Percentiles rank a stretch among this genome's conserved stretches.
These are phyloP conservation scores for Bufo gargarizans DNA, from an alignment of 2,113 vertebrate species.

Conservation along the genomic window DNA sequence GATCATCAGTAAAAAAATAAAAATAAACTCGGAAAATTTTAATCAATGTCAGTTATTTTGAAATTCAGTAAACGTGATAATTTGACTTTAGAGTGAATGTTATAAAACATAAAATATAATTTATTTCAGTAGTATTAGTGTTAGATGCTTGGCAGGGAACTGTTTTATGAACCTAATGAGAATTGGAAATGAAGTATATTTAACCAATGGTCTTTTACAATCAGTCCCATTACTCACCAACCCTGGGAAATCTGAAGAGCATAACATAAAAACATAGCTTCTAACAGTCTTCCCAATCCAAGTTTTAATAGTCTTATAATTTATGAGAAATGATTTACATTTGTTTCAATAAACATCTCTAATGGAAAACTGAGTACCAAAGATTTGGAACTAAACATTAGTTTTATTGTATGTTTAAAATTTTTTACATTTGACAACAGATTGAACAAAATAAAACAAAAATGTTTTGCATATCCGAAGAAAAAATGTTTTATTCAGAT, in stretches of 20 bases:
- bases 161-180: not conserved
- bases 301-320: slow-evolving; percentile 35
- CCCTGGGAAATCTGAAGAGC: slow-evolving; percentile 2
- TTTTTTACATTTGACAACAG: not conserved
- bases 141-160: not conserved
- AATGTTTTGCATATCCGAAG: not conserved
- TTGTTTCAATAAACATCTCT: slow-evolving; percentile 33
- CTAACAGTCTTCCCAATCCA: not conserved
- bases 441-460: not conserved
- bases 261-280: not conserved
- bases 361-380: slow-evolving; percentile 45
- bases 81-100: no score
- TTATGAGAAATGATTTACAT: not conserved
- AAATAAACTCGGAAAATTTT: no score
- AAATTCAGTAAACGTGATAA: no score
- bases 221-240: slow-evolving; percentile 12
- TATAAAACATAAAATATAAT: not conserved
- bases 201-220: slow-evolving; percentile 12
- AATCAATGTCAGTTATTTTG: no score
- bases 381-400: slow-evolving; percentile 19
- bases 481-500: not conserved
- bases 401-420: slow-evolving; percentile 1
- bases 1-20: no score
- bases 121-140: not conserved
- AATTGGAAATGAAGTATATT: not conserved